Evolutionary conservation across 1,140 invertebrate species (phyloP), one percentile per base, ranked within the genome.

Genomic region (Pissodes strobi): DNA sequence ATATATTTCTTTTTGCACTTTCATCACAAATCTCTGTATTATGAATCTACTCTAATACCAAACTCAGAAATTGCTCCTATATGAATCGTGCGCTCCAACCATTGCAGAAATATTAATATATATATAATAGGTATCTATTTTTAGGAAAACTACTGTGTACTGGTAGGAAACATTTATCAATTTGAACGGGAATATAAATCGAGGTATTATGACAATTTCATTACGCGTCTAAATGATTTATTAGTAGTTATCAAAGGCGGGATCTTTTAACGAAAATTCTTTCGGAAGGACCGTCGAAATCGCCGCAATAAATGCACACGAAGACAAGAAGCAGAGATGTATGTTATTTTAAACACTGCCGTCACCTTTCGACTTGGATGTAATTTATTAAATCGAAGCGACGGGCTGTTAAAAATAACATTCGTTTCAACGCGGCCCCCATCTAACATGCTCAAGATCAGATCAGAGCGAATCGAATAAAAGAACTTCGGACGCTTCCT

Each of bases 261-360:
- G n/a, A 18, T 57, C 22, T 57, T 34, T 48, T 59, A 13, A 49
- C 25, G 25, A 10, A 13, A 8, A 6, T 57, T 58, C n/a, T n/a
- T n/a, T n/a, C n/a, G n/a, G n/a, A 38, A 55, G 23, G 19, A 23
- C 27, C 37, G 25, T 55, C 52, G 38, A 55, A 55, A 22, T 55
- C n/a, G n/a, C n/a, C n/a, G n/a, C n/a, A n/a, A n/a, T n/a, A n/a
- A n/a, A n/a, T n/a, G n/a, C n/a, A 37, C 59, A 45, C 60, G 62
- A 68, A 64, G 70, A 72, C 68, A 63, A 69, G 68, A 72, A 72
- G 63, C 70, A 72, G 70, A 72, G 69, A 69, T 68, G 70, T 72
- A 72, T 72, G 68, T 72, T 72, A 66, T 72, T 72, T 72, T 72
- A 72, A 72, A 72, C 66, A 66, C 59, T 62, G 39, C 70, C 66